Percentiles rank a stretch among this genome's conserved stretches.
Conservation (phyloP, 2,797 vertebrate genomes). For the Amphiprion clarkii region DNA sequence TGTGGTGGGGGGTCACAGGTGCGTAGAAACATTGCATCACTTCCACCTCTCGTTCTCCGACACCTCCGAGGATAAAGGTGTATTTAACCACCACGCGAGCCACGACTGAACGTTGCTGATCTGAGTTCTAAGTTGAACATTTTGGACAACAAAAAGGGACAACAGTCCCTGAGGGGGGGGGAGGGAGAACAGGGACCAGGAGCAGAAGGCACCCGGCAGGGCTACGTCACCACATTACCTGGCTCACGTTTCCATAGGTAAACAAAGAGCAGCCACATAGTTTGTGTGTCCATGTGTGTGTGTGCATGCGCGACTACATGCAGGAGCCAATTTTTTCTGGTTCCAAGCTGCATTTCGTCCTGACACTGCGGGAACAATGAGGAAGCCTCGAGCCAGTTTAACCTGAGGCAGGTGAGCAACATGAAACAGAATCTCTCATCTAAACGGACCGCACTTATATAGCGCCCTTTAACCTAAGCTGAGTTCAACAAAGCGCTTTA, state of each 20-base stretch:
- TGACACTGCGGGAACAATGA: not conserved
- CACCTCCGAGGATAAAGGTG: not conserved
- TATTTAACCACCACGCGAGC: too few species aligned
- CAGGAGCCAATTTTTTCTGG: not conserved
- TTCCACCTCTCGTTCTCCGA: conserved; percentile 69
- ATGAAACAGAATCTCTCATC: conserved; percentile 21
- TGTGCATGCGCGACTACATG: not conserved
- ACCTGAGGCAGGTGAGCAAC: conserved; percentile 43
- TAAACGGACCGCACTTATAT: not conserved
- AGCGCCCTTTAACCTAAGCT: too few species aligned
- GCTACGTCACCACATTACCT: conserved; percentile 73
- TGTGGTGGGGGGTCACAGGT: conserved; percentile 71
- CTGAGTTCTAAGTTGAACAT: not conserved
- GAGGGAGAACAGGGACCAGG: not conserved
- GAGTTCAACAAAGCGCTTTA: too few species aligned
- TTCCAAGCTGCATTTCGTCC: conserved; percentile 15
- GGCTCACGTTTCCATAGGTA: conserved; percentile 77
- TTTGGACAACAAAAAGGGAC: not conserved
- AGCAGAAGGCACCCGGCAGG: conserved; percentile 11
- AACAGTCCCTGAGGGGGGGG: conserved; percentile 13
- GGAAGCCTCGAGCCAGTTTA: conserved; percentile 12
- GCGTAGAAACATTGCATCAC: conserved; percentile 79
- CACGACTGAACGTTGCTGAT: not conserved
- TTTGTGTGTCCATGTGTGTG: conserved; percentile 18
- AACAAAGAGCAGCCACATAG: conserved; percentile 67